These are phyloP conservation scores for Planiliza haematocheilus DNA, from an alignment of 2,113 vertebrate genomes.

Conservation along the genomic window DNA sequence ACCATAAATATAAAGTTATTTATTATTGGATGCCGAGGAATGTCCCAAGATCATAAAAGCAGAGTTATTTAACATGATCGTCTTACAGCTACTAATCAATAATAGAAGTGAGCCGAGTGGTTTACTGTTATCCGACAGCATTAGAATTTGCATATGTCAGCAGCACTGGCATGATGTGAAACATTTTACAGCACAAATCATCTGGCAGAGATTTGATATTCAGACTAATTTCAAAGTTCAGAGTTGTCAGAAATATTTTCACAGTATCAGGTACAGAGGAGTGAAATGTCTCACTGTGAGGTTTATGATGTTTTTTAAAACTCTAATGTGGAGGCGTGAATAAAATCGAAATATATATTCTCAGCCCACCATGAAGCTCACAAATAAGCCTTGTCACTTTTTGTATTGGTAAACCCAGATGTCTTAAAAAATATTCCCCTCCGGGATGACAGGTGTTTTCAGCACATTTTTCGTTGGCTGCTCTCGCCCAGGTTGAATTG, in stretches of 20 bases:
- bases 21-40: background rate
- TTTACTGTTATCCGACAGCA: background rate
- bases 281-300: background rate
- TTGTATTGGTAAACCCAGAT: background rate
- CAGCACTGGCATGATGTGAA: background rate
- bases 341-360: too few species aligned
- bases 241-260: background rate
- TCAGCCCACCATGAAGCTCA: background rate
- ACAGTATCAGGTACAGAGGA: background rate
- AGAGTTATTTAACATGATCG: background rate
- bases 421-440: background rate
- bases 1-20: background rate
- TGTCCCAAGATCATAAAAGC: rapidly evolving
- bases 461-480: background rate
- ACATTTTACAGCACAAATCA: background rate
- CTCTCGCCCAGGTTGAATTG: background rate
- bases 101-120: background rate
- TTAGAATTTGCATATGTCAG: background rate
- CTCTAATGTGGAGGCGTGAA: background rate
- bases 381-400: constrained; percentile 3
- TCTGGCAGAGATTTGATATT: background rate
- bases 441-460: background rate
- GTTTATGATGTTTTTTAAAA: background rate
- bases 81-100: background rate
- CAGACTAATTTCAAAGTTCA: background rate